phyloP scores from a whole-genome alignment of 1,140 invertebrate genomes.

The Marisa cornuarietis region DNA sequence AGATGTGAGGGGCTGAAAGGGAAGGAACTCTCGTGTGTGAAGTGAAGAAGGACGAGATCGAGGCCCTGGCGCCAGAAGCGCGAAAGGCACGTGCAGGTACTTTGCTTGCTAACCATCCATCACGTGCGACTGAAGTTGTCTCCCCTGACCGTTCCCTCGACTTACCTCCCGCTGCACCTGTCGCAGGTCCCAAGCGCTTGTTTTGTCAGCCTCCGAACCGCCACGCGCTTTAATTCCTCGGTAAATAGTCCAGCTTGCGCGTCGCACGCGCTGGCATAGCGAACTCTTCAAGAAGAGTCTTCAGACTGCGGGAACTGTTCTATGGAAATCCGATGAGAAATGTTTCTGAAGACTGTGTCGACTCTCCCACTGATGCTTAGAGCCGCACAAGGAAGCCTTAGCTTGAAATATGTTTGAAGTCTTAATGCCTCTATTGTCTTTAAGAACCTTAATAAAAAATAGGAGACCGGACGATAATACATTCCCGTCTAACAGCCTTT shows the following conservation, averaged over 20 bases:
- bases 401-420: no score
- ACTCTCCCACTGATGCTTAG: no score
- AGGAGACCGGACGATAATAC: no score
- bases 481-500: no score
- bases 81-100: conserved; percentile 10
- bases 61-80: neutral
- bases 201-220: conserved; percentile 1
- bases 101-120: conserved; percentile 20
- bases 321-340: no score
- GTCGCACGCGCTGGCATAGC: neutral
- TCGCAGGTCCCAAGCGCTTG: conserved; percentile 11
- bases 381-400: no score
- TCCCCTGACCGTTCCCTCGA: neutral
- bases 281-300: conserved; percentile 4
- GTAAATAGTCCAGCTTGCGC: conserved; percentile 5
- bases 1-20: no score
- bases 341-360: no score
- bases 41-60: neutral
- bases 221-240: conserved; percentile 12
- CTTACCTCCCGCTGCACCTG: conserved; percentile 7
- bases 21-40: no score
- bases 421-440: no score
- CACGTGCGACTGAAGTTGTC: conserved; percentile 9
- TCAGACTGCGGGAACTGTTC: neutral
- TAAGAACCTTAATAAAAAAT: no score